Evolutionary conservation across 2,113 vertebrate species (phyloP).

Genomic region (Corythoichthys intestinalis): DNA sequence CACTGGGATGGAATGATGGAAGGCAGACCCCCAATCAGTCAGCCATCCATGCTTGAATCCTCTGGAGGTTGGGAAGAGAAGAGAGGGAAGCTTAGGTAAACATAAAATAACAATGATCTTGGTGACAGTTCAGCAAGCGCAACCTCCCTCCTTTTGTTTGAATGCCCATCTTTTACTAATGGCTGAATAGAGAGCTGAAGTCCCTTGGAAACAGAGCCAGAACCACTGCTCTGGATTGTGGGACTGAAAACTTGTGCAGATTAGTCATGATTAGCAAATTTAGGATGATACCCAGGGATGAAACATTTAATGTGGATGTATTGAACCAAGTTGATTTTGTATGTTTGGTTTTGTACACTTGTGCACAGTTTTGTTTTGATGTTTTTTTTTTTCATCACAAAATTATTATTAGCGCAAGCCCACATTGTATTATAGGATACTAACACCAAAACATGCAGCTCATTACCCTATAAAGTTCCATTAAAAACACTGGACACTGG

Average conservation of each 20-base stretch:
- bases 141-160: constrained; percentile 56
- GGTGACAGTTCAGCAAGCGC: constrained; percentile 69
- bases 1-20: constrained; percentile 44
- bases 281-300: not conserved
- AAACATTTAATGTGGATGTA: too few relatives aligned
- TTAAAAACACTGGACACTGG: too few relatives aligned
- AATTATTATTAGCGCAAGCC: too few relatives aligned
- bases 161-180: constrained; percentile 73
- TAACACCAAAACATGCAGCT: too few relatives aligned
- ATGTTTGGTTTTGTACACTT: too few relatives aligned
- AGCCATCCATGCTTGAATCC: constrained; percentile 67
- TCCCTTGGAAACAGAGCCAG: constrained; percentile 72
- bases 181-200: constrained; percentile 79
- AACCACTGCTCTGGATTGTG: constrained; percentile 66
- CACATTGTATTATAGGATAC: too few relatives aligned
- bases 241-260: constrained; percentile 76
- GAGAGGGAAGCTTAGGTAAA: constrained; percentile 76
- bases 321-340: too few relatives aligned
- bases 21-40: constrained; percentile 55
- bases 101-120: constrained; percentile 76
- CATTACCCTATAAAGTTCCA: too few relatives aligned
- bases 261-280: constrained; percentile 52
- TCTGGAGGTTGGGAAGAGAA: constrained; percentile 66
- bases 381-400: too few relatives aligned
- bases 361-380: too few relatives aligned